Percentiles rank a stretch among this genome's conserved stretches.
Conservation (phyloP, 2,113 vertebrate species). For the Procapra przewalskii region DNA sequence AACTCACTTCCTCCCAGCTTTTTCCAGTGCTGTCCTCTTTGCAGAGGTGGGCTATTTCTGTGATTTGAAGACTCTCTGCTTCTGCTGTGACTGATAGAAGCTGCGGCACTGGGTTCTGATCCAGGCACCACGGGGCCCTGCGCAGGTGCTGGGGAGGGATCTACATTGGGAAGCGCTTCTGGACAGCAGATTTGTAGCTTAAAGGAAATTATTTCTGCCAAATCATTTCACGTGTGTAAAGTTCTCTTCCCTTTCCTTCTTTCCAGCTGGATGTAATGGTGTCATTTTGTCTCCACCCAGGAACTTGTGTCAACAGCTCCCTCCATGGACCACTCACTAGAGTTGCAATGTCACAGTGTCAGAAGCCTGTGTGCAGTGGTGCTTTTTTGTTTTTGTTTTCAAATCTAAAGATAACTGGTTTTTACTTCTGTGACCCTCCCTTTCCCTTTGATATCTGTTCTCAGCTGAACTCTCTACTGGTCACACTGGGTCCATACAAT, state of each 20-base stretch:
- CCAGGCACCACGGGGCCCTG: not conserved
- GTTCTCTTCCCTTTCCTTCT: not conserved
- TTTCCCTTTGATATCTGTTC: not conserved
- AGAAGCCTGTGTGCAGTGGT: not conserved
- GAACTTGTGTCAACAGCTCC: conserved; percentile 56
- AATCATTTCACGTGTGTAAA: conserved; percentile 28
- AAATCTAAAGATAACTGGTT: not conserved
- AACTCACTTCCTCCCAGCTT: not conserved
- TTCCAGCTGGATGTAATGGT: not conserved
- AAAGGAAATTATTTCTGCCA: conserved; percentile 41
- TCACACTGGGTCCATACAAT: rapidly evolving
- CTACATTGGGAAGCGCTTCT: not conserved
- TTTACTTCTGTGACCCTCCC: not conserved
- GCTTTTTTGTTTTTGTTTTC: not conserved
- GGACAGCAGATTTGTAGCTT: conserved; percentile 26
- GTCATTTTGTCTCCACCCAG: conserved; percentile 42
- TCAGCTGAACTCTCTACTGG: not conserved
- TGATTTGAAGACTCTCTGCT: not conserved
- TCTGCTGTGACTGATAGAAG: not conserved
- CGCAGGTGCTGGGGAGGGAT: not conserved
- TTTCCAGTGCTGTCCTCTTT: not conserved
- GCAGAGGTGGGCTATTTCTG: not conserved
- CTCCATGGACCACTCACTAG: conserved; percentile 57
- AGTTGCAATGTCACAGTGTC: conserved; percentile 54
- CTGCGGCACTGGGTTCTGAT: not conserved